Evolutionary conservation across 2,113 vertebrate genomes (phyloP).

Genomic region (Trogon surrucura): DNA sequence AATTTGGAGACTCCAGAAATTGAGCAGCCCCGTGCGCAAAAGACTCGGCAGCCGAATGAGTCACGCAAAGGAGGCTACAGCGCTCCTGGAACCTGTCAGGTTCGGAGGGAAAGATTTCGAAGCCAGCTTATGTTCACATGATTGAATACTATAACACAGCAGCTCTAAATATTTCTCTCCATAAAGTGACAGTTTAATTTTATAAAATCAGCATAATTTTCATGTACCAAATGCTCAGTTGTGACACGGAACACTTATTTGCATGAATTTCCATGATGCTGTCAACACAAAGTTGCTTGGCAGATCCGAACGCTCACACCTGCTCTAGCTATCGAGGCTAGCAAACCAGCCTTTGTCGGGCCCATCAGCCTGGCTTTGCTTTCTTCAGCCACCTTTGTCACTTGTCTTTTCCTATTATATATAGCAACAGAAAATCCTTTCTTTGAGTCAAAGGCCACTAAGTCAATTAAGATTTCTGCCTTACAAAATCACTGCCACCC

Average conservation of each 20-base stretch:
- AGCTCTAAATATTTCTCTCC: slow-evolving; percentile 15
- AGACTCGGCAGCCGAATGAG: background rate
- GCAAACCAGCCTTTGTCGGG: background rate
- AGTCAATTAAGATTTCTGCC: background rate
- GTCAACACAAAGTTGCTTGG: background rate
- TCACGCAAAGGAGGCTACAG: background rate
- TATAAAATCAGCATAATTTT: slow-evolving; percentile 14
- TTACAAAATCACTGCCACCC: background rate
- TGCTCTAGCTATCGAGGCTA: background rate
- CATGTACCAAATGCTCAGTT: background rate
- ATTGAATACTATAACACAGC: background rate
- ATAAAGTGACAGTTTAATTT: slow-evolving; percentile 42
- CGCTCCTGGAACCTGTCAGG: background rate
- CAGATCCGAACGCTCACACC: background rate
- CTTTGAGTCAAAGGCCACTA: background rate
- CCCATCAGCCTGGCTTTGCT: background rate
- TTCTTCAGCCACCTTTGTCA: background rate
- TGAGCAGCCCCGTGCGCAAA: background rate
- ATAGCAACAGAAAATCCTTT: background rate
- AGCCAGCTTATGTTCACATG: background rate
- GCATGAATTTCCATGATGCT: slow-evolving; percentile 26
- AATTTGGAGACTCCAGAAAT: background rate
- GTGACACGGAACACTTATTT: slow-evolving; percentile 3
- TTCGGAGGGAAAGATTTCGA: background rate
- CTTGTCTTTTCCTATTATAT: background rate